phyloP scores from a whole-genome alignment of 2,797 vertebrate species.

The Orientallactaga sibirica region DNA sequence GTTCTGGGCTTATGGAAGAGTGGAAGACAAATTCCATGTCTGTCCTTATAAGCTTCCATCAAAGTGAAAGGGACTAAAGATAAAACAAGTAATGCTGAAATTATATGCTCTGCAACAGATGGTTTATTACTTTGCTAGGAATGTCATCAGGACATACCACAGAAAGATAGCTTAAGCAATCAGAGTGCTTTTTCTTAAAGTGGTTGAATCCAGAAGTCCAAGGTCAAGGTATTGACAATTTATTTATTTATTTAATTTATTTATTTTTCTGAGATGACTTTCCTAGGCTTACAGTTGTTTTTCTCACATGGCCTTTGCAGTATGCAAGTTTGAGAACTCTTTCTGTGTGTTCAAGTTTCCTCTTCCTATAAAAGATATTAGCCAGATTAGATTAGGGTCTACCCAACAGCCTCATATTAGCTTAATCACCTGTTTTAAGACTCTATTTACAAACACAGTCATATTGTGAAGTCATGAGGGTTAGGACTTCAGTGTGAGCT shows the following conservation, averaged over 20 bases:
- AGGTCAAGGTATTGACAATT: background rate
- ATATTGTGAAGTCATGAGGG: background rate
- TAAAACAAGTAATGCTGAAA: background rate
- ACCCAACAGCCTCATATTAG: background rate
- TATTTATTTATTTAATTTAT: too few relatives aligned
- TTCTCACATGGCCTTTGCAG: background rate
- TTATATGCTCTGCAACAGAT: background rate
- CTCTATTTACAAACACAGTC: background rate
- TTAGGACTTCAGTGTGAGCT: background rate
- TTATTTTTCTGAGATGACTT: background rate
- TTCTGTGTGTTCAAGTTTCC: background rate
- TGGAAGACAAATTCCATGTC: background rate
- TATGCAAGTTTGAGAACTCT: background rate
- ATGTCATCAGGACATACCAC: background rate
- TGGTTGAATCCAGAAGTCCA: background rate
- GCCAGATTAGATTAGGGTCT: background rate
- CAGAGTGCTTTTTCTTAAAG: background rate
- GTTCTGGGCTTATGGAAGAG: background rate
- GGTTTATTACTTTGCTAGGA: background rate
- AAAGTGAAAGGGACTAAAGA: background rate
- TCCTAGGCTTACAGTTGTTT: background rate
- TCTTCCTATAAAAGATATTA: background rate
- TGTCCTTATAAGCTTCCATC: background rate
- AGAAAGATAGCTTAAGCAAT: background rate
- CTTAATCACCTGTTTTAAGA: background rate